A percentile compares a stretch with the other conserved stretches of the same genome.
phyloP scores from a whole-genome alignment of 2,797 vertebrate genomes.

The Fratercula arctica region DNA sequence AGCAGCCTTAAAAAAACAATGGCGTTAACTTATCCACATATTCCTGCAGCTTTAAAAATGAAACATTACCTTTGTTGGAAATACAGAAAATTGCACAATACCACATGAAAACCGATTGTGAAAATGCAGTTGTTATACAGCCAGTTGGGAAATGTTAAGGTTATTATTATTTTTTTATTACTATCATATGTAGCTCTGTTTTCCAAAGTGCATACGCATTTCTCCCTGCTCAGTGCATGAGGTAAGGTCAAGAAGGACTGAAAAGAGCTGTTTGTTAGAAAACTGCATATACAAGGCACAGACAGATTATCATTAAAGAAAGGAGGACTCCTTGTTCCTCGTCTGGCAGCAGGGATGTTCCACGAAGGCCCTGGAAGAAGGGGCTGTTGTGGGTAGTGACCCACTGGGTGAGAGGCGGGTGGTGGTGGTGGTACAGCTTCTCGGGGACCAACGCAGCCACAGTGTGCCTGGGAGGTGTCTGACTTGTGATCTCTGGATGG shows the following conservation, averaged over 20 bases:
- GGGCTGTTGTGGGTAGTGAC: background rate
- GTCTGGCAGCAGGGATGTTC: background rate
- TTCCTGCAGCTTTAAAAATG: background rate
- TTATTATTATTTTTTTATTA: background rate
- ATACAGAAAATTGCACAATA: background rate
- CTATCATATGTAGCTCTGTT: background rate
- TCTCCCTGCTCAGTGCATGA: background rate
- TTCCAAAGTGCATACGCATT: background rate
- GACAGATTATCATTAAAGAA: background rate
- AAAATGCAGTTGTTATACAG: background rate
- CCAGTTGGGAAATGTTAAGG: background rate
- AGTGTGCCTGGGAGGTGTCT: background rate
- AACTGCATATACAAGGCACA: rapidly evolving
- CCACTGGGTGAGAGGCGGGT: background rate
- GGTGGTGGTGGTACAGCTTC: background rate
- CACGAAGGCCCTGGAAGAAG: background rate
- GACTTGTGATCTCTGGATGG: no score
- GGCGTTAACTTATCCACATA: background rate
- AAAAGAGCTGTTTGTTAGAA: background rate
- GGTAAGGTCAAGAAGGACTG: background rate
- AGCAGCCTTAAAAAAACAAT: background rate
- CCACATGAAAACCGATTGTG: background rate
- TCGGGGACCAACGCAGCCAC: rapidly evolving
- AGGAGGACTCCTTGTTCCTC: background rate
- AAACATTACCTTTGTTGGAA: background rate